Base-by-base conservation (phyloP, 53 echinoderm and acorn worm genomes). In the Hippasteria phrygiana region DNA sequence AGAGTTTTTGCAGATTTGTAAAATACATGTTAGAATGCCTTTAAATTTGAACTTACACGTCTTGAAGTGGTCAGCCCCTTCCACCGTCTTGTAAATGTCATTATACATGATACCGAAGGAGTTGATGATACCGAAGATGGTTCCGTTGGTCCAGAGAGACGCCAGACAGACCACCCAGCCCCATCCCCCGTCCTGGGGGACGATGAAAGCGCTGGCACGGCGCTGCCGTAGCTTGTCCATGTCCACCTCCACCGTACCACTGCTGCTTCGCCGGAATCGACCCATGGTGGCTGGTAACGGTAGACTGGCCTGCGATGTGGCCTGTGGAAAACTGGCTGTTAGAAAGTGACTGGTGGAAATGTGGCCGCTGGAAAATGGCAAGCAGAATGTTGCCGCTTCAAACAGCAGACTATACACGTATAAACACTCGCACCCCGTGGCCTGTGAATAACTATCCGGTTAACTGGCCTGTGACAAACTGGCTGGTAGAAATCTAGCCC, bases 161-260 rank as follows among this genome's bases (percentile, higher is more conserved):
- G 97, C 97, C 4, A 93, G 84, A 71, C 93, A 93, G 45, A 97
- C 97, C 40, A 97, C 80, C 97, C 97, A 97, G 5, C 95, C 96
- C 93, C 93, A 96, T 35, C 81, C 85, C 0, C 96, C 96, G 20
- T 93, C 96, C 47, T 91, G 88, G 62, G 96, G 93, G 71, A 73
- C 39, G 71, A 85, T 85, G 85, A 85, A 85, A 34, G 85, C 85
- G 43, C 70, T 70, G 70, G 85, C 85, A n/a, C 85, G 85, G 31
- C 85, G 85, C 71, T 65, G 46, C 48, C 31, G 47, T 37, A 85
- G 47, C 26, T 85, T 85, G 54, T 70, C 85, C 85, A 85, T 85
- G 54, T 90, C 80, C 74, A 83, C 56, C 74, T 75, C 75, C 63
- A 74, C 43, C 41, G 54, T 75, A 10, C 62, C 43, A 36, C 73